Evolutionary conservation across 2,888 invertebrate species (phyloP).

Genomic region (Cantharis rustica): DNA sequence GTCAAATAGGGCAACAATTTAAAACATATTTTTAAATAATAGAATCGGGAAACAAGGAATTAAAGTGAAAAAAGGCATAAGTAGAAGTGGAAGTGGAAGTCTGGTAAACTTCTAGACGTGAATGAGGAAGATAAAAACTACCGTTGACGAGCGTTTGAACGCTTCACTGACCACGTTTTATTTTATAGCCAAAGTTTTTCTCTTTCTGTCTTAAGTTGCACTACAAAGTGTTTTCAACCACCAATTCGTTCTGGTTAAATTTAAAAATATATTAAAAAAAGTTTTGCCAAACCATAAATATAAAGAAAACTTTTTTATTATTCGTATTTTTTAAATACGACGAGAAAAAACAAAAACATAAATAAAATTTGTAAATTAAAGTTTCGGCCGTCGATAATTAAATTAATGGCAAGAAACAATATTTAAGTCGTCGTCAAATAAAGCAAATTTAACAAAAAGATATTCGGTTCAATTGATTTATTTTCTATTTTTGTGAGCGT

Average conservation of each 20-base stretch:
- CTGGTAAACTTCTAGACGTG: constrained; percentile 43
- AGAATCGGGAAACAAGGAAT: constrained; percentile 42
- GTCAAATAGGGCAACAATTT: constrained; percentile 19
- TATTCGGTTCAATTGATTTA: constrained; percentile 24
- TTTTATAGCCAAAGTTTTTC: constrained; percentile 47
- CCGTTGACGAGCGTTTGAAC: constrained; percentile 51
- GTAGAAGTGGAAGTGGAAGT: constrained; percentile 42
- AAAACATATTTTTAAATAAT: constrained; percentile 40
- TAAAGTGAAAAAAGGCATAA: constrained; percentile 39
- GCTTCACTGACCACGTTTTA: constrained; percentile 49
- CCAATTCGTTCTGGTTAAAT: constrained; percentile 22
- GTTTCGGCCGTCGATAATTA: background rate
- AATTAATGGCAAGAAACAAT: background rate
- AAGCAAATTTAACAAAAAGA: constrained; percentile 12
- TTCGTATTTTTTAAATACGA: background rate
- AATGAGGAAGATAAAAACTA: constrained; percentile 46
- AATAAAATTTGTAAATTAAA: background rate
- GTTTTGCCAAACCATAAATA: background rate
- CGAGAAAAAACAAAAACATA: background rate
- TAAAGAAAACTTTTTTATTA: background rate
- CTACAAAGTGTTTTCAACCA: constrained; percentile 28
- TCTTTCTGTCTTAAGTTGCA: constrained; percentile 34
- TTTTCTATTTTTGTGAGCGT: constrained; percentile 20
- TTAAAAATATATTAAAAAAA: constrained; percentile 22
- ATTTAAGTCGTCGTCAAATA: background rate